A percentile compares a stretch with the other conserved stretches of the same genome.
Conservation (phyloP, 2,797 vertebrate species). For the Mionectes olivaceus region DNA sequence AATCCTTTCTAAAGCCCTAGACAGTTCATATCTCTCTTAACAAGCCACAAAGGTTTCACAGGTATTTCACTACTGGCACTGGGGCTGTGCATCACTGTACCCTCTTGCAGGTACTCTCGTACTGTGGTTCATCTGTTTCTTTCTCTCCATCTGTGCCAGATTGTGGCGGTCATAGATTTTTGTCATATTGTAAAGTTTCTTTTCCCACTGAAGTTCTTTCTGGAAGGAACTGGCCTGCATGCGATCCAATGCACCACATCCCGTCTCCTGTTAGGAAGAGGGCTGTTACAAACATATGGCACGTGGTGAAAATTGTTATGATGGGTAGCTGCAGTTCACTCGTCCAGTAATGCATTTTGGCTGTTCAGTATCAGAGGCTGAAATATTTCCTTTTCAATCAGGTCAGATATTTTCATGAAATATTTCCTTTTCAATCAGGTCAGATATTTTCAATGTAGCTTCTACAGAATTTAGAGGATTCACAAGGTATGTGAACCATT, state of each 20-base stretch:
- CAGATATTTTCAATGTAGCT: neutral
- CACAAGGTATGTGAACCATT: neutral
- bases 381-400: slow-evolving; percentile 4
- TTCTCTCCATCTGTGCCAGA: neutral
- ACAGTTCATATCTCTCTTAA: neutral
- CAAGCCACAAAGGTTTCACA: neutral
- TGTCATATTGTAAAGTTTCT: neutral
- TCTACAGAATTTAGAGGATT: neutral
- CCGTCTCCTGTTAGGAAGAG: neutral
- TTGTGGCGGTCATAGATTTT: neutral
- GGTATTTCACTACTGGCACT: neutral
- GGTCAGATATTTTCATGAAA: slow-evolving; percentile 34
- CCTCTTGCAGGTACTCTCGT: neutral
- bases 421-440: neutral
- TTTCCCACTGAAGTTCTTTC: neutral
- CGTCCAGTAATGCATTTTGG: neutral
- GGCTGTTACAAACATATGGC: neutral
- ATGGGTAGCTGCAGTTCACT: neutral
- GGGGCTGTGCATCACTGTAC: neutral
- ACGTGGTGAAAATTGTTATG: neutral
- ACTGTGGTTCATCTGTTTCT: neutral
- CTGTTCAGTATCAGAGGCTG: neutral
- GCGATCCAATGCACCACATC: neutral
- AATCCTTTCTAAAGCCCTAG: neutral
- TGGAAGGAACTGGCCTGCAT: neutral